Conservation (phyloP, 2,797 vertebrate genomes). For the Heliangelus exortis region DNA sequence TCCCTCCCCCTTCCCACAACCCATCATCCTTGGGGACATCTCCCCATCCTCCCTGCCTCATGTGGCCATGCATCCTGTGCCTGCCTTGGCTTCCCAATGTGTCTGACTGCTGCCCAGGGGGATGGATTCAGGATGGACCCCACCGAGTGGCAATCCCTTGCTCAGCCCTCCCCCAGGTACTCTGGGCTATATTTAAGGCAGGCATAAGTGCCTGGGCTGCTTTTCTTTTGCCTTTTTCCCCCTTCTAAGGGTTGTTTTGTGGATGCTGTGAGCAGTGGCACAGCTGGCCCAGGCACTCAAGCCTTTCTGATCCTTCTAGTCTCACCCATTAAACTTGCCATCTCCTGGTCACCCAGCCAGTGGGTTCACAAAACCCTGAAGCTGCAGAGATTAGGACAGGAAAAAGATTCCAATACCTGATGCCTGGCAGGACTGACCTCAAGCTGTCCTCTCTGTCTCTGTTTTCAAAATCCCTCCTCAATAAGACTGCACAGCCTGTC, state of each 20-base stretch:
- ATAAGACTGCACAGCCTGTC: background rate
- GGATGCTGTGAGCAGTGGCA: background rate
- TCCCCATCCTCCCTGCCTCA: background rate
- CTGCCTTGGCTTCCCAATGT: fast-evolving
- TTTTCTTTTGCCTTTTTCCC: background rate
- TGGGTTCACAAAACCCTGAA: background rate
- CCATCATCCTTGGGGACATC: background rate
- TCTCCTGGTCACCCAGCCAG: background rate
- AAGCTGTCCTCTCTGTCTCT: background rate
- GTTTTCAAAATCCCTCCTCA: background rate
- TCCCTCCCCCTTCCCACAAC: background rate
- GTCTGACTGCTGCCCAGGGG: background rate
- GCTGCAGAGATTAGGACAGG: background rate
- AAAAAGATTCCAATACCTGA: background rate
- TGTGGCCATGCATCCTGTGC: background rate
- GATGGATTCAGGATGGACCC: background rate
- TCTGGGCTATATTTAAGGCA: slow-evolving; percentile 63
- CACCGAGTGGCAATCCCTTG: background rate
- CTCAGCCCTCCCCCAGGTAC: slow-evolving; percentile 47
- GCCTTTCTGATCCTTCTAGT: fast-evolving
- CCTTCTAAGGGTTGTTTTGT: background rate
- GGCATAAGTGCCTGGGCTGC: background rate
- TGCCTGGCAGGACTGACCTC: background rate
- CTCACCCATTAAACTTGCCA: background rate
- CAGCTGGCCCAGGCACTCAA: fast-evolving